Conservation (phyloP, 2,113 vertebrate species). For the Actinemys pallida region DNA sequence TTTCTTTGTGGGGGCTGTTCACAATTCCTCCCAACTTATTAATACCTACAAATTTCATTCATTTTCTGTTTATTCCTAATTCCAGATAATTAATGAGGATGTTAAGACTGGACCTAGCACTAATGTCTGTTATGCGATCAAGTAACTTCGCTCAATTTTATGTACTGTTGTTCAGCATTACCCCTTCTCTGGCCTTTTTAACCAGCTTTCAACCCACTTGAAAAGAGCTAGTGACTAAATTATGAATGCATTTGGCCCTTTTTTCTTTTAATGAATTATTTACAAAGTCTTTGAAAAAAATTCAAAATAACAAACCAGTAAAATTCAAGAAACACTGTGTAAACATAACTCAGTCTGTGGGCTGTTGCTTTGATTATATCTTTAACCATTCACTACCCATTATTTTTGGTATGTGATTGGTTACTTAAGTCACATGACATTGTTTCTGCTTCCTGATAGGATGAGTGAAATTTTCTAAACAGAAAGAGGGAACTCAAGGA, state of each 20-base stretch:
- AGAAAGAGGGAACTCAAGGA: not conserved
- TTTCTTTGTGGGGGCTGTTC: not conserved
- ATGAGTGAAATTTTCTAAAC: not conserved
- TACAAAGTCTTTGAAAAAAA: not conserved
- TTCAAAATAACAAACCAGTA: not conserved
- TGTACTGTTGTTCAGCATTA: not conserved
- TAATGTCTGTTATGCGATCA: slow-evolving; percentile 25
- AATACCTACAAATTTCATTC: slow-evolving; percentile 7
- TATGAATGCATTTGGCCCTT: slow-evolving; percentile 6
- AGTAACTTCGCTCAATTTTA: not conserved
- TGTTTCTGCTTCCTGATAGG: not conserved
- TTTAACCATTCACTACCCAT: accelerated
- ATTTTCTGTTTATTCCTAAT: slow-evolving; percentile 25
- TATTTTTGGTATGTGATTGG: not conserved
- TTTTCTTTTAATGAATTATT: not conserved
- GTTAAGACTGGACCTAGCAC: slow-evolving; percentile 42
- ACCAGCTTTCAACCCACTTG: not conserved
- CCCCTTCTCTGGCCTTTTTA: slow-evolving; percentile 11
- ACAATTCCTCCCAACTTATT: not conserved
- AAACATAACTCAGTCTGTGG: not conserved
- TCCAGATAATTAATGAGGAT: slow-evolving; percentile 19
- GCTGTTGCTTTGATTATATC: not conserved
- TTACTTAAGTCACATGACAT: not conserved
- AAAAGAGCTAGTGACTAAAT: slow-evolving; percentile 50
- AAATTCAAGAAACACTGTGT: slow-evolving; percentile 6